Conservation (phyloP, 1,140 invertebrate genomes). For the Wasmannia auropunctata region DNA sequence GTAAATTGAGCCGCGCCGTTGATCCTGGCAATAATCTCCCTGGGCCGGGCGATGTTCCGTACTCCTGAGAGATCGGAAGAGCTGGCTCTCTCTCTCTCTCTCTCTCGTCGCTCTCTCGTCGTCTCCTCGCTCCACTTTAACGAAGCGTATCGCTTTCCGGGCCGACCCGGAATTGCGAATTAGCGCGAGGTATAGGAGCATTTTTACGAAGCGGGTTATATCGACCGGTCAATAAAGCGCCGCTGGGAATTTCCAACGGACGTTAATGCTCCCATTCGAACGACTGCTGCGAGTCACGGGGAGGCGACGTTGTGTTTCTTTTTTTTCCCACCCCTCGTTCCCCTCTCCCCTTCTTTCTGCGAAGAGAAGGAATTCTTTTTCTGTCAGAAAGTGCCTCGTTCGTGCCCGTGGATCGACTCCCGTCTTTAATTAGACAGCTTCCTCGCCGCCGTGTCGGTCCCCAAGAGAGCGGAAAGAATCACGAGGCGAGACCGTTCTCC, state of each 20-base stretch:
- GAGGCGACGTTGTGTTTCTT: slow-evolving; percentile 31
- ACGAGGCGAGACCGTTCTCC: slow-evolving; percentile 79
- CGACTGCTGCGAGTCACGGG: slow-evolving; percentile 57
- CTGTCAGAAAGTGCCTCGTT: slow-evolving; percentile 70
- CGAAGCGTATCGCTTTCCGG: slow-evolving; percentile 46
- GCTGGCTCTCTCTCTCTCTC: not conserved
- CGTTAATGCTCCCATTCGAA: slow-evolving; percentile 66
- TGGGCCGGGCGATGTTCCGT: slow-evolving; percentile 28
- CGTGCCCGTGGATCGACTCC: slow-evolving; percentile 70
- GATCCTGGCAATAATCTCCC: slow-evolving; percentile 62
- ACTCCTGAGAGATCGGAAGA: slow-evolving; percentile 2
- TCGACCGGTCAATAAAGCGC: slow-evolving; percentile 60
- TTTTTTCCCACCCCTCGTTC: slow-evolving; percentile 45
- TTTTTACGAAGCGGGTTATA: slow-evolving; percentile 61
- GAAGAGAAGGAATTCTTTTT: slow-evolving; percentile 58
- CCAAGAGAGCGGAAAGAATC: slow-evolving; percentile 80
- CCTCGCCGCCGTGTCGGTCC: slow-evolving; percentile 76
- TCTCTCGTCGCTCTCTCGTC: not conserved
- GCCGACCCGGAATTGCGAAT: slow-evolving; percentile 58
- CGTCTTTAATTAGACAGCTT: slow-evolving; percentile 83
- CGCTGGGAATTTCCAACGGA: slow-evolving; percentile 54
- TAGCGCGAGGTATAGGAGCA: slow-evolving; percentile 55
- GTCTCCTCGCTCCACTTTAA: slow-evolving; percentile 47
- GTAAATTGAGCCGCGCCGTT: slow-evolving; percentile 65
- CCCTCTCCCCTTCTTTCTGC: slow-evolving; percentile 12